Conservation (phyloP, 2,113 vertebrate species). For the Rhinolophus sinicus region DNA sequence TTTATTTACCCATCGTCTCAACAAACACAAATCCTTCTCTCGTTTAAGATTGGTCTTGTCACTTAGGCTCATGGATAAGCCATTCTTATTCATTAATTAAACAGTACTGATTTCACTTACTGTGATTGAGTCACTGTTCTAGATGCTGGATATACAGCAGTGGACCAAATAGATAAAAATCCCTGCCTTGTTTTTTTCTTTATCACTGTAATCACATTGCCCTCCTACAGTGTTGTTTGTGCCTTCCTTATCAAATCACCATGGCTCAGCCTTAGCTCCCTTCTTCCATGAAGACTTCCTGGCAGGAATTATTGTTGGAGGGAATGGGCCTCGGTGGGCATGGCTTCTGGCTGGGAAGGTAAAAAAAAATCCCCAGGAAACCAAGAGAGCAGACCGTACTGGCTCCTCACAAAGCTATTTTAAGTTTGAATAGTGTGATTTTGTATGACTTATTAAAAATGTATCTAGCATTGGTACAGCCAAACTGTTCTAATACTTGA, state of each 20-base stretch:
- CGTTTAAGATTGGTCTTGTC: background rate
- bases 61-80: background rate
- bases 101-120: background rate
- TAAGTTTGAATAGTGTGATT: conserved; percentile 43
- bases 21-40: background rate
- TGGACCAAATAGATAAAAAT: background rate
- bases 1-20: background rate
- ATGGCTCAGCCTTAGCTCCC: background rate
- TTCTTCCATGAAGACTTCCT: background rate
- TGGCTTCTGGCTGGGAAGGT: background rate
- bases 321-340: background rate
- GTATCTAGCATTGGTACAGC: background rate
- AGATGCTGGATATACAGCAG: background rate
- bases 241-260: background rate
- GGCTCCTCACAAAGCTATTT: conserved; percentile 65
- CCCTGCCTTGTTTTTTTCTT: background rate
- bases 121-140: background rate
- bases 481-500: background rate
- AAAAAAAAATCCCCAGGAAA: conserved; percentile 12
- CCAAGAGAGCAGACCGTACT: conserved; percentile 7
- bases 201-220: background rate
- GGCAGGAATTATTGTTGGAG: background rate
- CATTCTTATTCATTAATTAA: background rate
- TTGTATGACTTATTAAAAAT: conserved; percentile 62
- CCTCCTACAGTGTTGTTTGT: background rate